Percentiles rank a stretch among this genome's conserved stretches.
phyloP scores from a whole-genome alignment of 2,113 vertebrate genomes.

The Ammodytes dubius region DNA sequence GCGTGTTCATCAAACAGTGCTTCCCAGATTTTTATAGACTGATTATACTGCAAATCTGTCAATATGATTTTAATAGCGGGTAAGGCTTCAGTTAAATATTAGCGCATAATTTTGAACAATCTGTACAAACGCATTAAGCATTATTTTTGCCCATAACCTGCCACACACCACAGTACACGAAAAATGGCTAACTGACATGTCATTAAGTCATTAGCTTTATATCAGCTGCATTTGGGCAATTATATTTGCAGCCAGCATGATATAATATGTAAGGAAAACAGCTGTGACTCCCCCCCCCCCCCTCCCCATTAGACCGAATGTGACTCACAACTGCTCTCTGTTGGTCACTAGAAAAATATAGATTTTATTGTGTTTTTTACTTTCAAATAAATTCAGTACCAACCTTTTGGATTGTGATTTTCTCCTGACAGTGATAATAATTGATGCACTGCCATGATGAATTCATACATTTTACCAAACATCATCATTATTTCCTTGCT shows the following conservation, averaged over 20 bases:
- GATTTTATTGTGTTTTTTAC: background rate
- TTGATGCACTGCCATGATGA: background rate
- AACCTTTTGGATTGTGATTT: background rate
- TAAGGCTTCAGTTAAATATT: background rate
- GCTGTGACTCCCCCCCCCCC: too few species aligned
- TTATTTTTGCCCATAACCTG: background rate
- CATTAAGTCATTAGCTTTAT: background rate
- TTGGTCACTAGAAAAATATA: constrained; percentile 30
- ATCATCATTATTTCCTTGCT: background rate
- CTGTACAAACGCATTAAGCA: background rate
- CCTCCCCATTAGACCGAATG: background rate
- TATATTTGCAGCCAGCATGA: background rate
- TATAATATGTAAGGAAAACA: background rate
- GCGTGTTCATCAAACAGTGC: constrained; percentile 30
- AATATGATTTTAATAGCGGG: accelerated
- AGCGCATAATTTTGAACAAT: background rate
- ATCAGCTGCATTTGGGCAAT: background rate
- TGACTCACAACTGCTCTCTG: constrained; percentile 70
- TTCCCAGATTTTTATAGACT: background rate
- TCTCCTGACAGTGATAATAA: background rate
- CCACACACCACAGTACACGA: too few species aligned
- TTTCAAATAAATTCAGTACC: background rate
- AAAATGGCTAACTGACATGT: background rate
- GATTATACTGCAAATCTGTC: background rate
- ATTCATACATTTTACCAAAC: background rate